Conservation (phyloP, 2,797 vertebrate genomes). For the Ambastaia sidthimunki region DNA sequence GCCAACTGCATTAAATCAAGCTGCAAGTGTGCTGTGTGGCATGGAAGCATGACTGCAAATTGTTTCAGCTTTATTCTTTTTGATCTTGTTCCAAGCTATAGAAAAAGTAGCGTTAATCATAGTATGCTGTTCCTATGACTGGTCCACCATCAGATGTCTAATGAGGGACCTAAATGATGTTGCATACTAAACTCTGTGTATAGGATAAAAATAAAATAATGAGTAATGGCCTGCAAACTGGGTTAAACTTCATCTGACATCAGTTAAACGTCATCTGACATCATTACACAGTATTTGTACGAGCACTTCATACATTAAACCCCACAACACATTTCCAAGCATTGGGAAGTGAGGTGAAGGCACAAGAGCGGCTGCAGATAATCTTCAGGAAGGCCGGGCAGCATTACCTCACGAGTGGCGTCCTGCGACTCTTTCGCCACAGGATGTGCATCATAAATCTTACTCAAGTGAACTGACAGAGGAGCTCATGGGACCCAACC, state of each 20-base stretch:
- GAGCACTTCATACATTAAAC: background rate
- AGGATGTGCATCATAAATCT: conserved; percentile 63
- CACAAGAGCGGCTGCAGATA: conserved; percentile 19
- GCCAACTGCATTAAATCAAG: background rate
- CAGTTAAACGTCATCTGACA: background rate
- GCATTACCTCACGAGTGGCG: conserved; percentile 41
- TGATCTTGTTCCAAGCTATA: background rate
- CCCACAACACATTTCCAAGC: background rate
- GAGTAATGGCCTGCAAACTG: background rate
- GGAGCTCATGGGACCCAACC: conserved; percentile 54
- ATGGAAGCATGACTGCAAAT: background rate
- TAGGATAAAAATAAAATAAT: background rate
- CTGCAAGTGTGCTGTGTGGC: background rate
- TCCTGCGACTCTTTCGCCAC: conserved; percentile 47
- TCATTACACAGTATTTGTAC: background rate
- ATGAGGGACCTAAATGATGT: background rate
- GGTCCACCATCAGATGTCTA: background rate
- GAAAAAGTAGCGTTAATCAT: background rate
- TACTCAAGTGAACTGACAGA: conserved; percentile 50
- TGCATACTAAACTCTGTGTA: background rate
- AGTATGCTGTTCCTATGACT: conserved; percentile 6
- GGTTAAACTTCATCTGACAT: background rate
- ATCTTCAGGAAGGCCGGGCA: conserved; percentile 43
- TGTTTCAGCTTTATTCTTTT: background rate
- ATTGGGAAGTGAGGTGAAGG: conserved; percentile 4